These are phyloP conservation scores for Drosophila parthenogenetica DNA, from an alignment of 2,888 invertebrate species.

Conservation along the genomic window DNA sequence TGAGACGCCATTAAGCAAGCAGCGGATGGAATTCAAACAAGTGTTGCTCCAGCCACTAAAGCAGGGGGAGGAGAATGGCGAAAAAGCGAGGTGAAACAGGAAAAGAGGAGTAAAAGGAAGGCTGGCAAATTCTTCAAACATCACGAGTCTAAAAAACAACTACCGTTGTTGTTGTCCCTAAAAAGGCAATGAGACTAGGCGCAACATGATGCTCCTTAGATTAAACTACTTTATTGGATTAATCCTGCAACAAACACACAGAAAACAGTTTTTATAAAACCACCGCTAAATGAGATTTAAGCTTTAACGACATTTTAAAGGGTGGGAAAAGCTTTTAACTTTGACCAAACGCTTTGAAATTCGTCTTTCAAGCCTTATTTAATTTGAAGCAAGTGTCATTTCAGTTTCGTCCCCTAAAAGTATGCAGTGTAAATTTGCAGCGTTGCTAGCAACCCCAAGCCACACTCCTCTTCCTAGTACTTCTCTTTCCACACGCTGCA, in stretches of 20 bases:
- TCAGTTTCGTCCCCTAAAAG: slow-evolving; percentile 47
- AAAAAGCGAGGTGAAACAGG: background rate
- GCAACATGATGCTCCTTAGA: background rate
- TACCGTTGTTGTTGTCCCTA: slow-evolving; percentile 3
- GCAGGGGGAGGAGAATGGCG: background rate
- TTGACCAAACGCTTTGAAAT: background rate
- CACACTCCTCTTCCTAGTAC: slow-evolving; percentile 6
- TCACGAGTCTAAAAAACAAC: slow-evolving; percentile 24
- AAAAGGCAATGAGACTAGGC: slow-evolving; percentile 8
- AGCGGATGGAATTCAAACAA: slow-evolving; percentile 59
- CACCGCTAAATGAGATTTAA: no score
- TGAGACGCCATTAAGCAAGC: slow-evolving; percentile 28
- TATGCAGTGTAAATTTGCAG: slow-evolving; percentile 61
- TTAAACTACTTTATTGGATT: background rate
- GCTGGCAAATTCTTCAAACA: slow-evolving; percentile 34
- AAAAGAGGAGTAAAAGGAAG: slow-evolving; percentile 1
- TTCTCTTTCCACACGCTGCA: slow-evolving; percentile 17
- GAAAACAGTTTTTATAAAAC: no score
- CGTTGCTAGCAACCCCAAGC: slow-evolving; percentile 26
- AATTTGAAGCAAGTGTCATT: slow-evolving; percentile 44
- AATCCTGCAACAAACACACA: background rate
- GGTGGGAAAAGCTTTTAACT: background rate
- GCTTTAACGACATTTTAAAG: background rate
- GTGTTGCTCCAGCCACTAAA: slow-evolving; percentile 43
- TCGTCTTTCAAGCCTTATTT: slow-evolving; percentile 10